Base-by-base conservation (phyloP, 2,113 vertebrate genomes). In the Myxocyprinus asiaticus region DNA sequence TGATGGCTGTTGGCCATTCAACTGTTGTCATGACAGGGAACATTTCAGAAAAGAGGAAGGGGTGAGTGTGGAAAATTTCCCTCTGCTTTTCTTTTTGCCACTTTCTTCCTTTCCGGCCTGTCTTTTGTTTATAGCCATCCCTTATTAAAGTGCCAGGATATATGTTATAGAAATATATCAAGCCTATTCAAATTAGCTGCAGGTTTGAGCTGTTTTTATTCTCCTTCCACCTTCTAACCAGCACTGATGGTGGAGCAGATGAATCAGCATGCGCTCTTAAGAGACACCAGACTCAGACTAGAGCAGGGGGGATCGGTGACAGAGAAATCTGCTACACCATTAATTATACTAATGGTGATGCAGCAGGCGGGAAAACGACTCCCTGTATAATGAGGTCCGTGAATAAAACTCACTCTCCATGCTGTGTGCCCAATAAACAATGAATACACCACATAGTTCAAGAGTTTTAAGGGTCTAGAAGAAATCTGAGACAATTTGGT, bases 261-360 rank as follows among this genome's bases (percentile, higher is more conserved):
- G 84, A 90, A 86, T 87, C 81, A 80, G 84, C 74, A 77, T 79
- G 86, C 83, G 75, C 81, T 80, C 53, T 80, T 70, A 79, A 70
- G 55, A 76, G 22, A 33, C 22, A 3, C 22, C 22, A 33, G 22
- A 33, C 22, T 33, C 22, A 33, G 22, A 33, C 22, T 33, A 33
- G 22, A 3, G 22, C 22, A 33, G 22, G 51, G 81, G 77, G 87
- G 79, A 81, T 67, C 85, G 78, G 62, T 73, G 77, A 87, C 81
- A 82, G 73, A 80, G 78, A 85, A 88, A 89, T 88, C 85, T 89
- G 87, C 87, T 88, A 86, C 66, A 62, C 85, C 87, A 89, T 90
- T 92, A 87, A 90, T 92, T 91, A 88, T 86, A 86, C 79, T 89
- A 91, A 91, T 90, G 84, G 86, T 88, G 88, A 89, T 88, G 84